Conservation (phyloP, 2,888 invertebrate genomes). For the Calameuta filiformis region DNA sequence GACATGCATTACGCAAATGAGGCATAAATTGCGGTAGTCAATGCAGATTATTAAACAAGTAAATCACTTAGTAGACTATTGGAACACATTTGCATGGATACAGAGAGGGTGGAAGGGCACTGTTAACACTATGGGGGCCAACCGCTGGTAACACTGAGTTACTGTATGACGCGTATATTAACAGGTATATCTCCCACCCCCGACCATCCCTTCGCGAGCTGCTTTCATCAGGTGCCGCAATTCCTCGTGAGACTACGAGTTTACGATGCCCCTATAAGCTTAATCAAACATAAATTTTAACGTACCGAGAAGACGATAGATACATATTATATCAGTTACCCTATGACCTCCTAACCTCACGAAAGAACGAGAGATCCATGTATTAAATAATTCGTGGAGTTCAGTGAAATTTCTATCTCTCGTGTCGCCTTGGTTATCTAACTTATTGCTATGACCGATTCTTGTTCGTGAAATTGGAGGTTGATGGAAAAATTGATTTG, state of each 20-base stretch:
- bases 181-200: neutral
- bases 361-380: too few relatives aligned
- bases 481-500: too few relatives aligned
- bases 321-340: neutral
- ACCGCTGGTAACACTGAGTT: neutral
- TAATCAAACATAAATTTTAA: slow-evolving; percentile 18
- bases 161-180: neutral
- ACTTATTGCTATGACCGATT: too few relatives aligned
- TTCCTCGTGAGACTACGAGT: neutral
- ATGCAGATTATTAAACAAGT: slow-evolving; percentile 52
- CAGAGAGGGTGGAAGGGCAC: neutral
- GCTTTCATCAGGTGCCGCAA: neutral
- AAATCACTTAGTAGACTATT: slow-evolving; percentile 42
- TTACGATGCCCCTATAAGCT: slow-evolving; percentile 11
- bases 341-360: too few relatives aligned
- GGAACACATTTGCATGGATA: slow-evolving; percentile 30
- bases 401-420: too few relatives aligned
- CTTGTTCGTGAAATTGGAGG: too few relatives aligned
- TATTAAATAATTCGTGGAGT: too few relatives aligned
- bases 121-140: neutral
- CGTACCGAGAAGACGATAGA: neutral
- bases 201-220: neutral
- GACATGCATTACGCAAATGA: slow-evolving; percentile 47
- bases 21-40: slow-evolving; percentile 45
- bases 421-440: too few relatives aligned